Base-by-base conservation (phyloP, 2,888 invertebrate species). In the Adineta ricciae region DNA sequence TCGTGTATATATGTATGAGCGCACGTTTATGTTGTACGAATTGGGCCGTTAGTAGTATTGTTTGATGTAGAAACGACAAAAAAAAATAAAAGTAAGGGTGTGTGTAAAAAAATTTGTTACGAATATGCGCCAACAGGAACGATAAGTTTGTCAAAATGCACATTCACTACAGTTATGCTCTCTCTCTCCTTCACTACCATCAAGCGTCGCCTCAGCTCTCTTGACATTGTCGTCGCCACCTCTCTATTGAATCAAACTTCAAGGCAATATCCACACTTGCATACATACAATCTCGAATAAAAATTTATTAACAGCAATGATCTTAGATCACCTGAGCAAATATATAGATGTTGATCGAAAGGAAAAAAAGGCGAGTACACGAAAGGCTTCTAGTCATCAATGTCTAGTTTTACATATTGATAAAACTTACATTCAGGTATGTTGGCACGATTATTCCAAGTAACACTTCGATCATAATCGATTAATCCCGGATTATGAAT, bases 391-490 rank as follows among this genome's bases (percentile, higher is more conserved):
- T 64, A 4, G 32, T 0, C 24, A 24, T 78, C 8, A 41, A 78
- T 41, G n/a, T 78, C n/a, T 41, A 41, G 41, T 41, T 7, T 78
- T 78, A 78, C 36, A 78, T 41, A 24, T 78, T 16, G 21, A 41
- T 41, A 14, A 41, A 41, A 41, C 78, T 78, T 78, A 78, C 78
- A 21, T 78, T 78, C 64, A 32, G 64, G 78, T 41, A 78, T 41
- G 24, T 38, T 24, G 24, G 78, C 78, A 78, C n/a, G 78, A 38
- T 41, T 41, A 78, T 78, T 78, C 78, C 78, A 78, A 41, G n/a
- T 11, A 41, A 78, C 78, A 78, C 78, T 41, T n/a, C 24, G 9
- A 78, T 78, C 78, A 24, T 38, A 38, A n/a, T 78, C 78, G n/a
- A 78, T 41, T 78, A 78, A 78, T 41, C 24, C 38, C 2, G 78